phyloP scores from a whole-genome alignment of 92 coral and sea anemone genomes.

The Blastomussa wellsi region DNA sequence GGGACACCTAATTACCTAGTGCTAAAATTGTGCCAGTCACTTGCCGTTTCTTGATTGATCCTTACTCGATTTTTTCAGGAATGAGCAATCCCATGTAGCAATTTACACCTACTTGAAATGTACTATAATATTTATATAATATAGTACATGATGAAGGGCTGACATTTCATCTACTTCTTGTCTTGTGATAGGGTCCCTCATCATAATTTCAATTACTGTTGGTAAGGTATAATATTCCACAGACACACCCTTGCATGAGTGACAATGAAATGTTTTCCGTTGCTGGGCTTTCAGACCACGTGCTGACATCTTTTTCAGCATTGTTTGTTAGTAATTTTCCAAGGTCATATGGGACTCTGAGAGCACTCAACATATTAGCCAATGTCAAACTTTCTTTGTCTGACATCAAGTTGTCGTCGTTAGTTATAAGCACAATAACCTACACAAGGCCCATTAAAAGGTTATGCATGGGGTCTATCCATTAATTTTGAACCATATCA shows the following conservation, averaged over 20 bases:
- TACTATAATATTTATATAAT: background rate
- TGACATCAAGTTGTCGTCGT: background rate
- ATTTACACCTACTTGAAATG: too few relatives aligned
- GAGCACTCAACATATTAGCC: too few relatives aligned
- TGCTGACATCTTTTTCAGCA: background rate
- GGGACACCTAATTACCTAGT: too few relatives aligned
- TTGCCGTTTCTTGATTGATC: too few relatives aligned
- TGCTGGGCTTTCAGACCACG: background rate
- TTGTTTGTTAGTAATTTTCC: too few relatives aligned
- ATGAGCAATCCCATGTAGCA: too few relatives aligned
- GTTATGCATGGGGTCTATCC: background rate
- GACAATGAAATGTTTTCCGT: too few relatives aligned
- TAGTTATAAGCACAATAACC: background rate
- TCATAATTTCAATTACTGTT: too few relatives aligned
- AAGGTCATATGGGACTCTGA: too few relatives aligned
- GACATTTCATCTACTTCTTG: background rate
- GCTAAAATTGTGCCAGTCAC: too few relatives aligned
- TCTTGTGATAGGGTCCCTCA: background rate
- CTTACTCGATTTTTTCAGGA: too few relatives aligned
- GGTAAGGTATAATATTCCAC: background rate
- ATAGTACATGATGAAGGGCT: background rate
- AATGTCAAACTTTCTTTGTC: background rate
- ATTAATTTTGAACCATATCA: background rate
- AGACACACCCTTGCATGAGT: too few relatives aligned
- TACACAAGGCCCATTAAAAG: background rate